Conservation (phyloP, 1,140 invertebrate genomes). For the Cydia amplana region DNA sequence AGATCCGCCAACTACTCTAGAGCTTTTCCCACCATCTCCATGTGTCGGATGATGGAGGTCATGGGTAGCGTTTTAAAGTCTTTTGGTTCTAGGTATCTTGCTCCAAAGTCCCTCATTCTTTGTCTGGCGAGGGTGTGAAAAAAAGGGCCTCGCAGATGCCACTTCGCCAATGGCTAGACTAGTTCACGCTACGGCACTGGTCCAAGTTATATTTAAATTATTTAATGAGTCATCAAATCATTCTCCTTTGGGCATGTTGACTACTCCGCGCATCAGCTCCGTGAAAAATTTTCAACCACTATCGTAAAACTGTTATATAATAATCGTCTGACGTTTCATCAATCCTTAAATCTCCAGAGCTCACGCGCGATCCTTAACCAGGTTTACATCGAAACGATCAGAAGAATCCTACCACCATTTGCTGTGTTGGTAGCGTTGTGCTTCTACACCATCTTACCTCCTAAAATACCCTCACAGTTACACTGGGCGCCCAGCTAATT, state of each 20-base stretch:
- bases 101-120: too few relatives aligned
- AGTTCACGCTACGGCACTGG: too few relatives aligned
- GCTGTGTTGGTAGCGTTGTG: background rate
- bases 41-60: too few relatives aligned
- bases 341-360: background rate
- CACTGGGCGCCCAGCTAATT: too few relatives aligned
- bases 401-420: conserved; percentile 3
- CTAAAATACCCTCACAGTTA: too few relatives aligned
- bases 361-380: conserved; percentile 7
- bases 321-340: background rate
- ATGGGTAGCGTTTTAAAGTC: too few relatives aligned
- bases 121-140: too few relatives aligned
- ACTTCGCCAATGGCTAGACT: too few relatives aligned
- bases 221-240: background rate
- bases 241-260: background rate
- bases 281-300: background rate
- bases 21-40: too few relatives aligned
- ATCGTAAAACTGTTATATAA: background rate
- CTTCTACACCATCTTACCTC: background rate
- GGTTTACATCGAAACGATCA: background rate
- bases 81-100: too few relatives aligned
- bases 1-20: too few relatives aligned
- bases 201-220: background rate
- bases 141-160: too few relatives aligned
- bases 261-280: conserved; percentile 11